phyloP scores from a whole-genome alignment of 2,888 invertebrate species.

The Aproaerema taeniolella region DNA sequence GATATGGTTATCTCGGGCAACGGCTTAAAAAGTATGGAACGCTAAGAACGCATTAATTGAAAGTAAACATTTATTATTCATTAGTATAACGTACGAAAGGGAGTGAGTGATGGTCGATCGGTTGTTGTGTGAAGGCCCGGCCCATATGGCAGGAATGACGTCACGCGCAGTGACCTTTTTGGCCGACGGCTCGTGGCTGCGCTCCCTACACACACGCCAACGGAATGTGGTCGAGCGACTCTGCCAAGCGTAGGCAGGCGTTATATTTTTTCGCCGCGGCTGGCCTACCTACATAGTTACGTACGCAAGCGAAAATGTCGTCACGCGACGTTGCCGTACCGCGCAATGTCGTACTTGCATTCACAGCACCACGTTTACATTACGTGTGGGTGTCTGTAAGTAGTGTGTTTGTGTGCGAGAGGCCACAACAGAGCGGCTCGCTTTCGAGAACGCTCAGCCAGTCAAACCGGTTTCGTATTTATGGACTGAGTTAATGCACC shows the following conservation, averaged over 20 bases:
- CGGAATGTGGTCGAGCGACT: conserved; percentile 73
- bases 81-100: conserved; percentile 41
- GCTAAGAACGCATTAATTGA: no score
- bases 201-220: conserved; percentile 58
- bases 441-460: conserved; percentile 75
- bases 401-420: conserved; percentile 58
- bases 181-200: conserved; percentile 56
- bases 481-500: conserved; percentile 72
- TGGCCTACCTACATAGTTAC: conserved; percentile 70
- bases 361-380: conserved; percentile 56
- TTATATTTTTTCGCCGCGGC: conserved; percentile 73
- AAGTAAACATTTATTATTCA: conserved; percentile 29
- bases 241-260: conserved; percentile 73
- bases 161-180: conserved; percentile 71
- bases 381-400: conserved; percentile 70
- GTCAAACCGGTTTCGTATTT: conserved; percentile 73
- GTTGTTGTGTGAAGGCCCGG: conserved; percentile 45
- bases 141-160: conserved; percentile 68
- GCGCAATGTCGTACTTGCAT: conserved; percentile 62
- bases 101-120: conserved; percentile 44
- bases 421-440: conserved; percentile 63
- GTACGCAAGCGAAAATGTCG: conserved; percentile 78
- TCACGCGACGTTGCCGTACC: conserved; percentile 78
- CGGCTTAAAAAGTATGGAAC: no score
- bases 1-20: no score